These are phyloP conservation scores for Trichonephila inaurata DNA, from an alignment of 1,140 invertebrate species.

Conservation along the genomic window DNA sequence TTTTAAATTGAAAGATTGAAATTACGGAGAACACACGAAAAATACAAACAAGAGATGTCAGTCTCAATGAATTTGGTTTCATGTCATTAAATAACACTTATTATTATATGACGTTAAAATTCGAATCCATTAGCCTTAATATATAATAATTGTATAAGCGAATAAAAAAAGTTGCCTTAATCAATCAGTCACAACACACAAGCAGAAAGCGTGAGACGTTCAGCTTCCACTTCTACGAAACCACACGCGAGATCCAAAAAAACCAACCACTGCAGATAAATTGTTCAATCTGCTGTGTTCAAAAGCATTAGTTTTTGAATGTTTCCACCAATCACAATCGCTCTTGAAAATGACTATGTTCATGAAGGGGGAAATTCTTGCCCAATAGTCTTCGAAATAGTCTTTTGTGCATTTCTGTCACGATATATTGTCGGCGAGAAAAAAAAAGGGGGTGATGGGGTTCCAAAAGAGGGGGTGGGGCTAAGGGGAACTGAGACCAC, in stretches of 20 bases:
- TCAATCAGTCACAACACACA: neutral
- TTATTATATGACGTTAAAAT: too few relatives aligned
- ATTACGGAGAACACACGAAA: too few relatives aligned
- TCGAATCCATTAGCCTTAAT: too few relatives aligned
- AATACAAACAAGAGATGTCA: too few relatives aligned
- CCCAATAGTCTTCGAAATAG: neutral
- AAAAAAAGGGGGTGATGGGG: neutral
- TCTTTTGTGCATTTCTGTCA: slow-evolving; percentile 63
- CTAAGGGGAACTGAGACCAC: neutral
- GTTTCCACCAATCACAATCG: neutral
- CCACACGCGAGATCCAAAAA: neutral
- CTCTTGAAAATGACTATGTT: neutral
- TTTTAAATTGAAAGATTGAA: too few relatives aligned
- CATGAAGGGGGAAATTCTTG: neutral
- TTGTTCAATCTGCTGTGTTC: neutral
- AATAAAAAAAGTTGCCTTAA: too few relatives aligned
- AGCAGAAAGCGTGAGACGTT: neutral
- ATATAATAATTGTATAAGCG: too few relatives aligned
- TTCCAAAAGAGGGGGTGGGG: neutral
- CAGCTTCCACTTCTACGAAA: neutral
- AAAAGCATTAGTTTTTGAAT: neutral
- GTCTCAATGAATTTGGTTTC: too few relatives aligned
- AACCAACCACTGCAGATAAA: too few relatives aligned
- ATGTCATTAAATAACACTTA: too few relatives aligned
- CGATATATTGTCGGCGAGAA: neutral